Evolutionary conservation across 1,140 invertebrate genomes (phyloP).

Genomic region (Melitaea cinxia): DNA sequence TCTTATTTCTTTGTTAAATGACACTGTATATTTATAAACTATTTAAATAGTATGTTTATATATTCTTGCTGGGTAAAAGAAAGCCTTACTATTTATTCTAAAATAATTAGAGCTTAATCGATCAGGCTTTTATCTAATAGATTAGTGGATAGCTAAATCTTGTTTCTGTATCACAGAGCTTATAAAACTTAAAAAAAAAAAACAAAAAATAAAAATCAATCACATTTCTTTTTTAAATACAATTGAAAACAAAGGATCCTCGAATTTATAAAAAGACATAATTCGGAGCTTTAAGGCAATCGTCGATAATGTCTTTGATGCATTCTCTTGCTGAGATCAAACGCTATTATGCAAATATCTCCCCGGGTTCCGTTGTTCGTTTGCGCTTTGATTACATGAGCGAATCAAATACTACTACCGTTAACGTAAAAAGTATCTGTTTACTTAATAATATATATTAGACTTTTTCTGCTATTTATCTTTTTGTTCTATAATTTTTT

Average conservation of each 20-base stretch:
- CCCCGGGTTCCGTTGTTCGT: slow-evolving; percentile 8
- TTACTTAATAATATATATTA: too few relatives aligned
- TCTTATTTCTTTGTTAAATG: background rate
- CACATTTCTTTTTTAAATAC: background rate
- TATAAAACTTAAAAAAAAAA: background rate
- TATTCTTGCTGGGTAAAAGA: too few relatives aligned
- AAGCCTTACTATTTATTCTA: too few relatives aligned
- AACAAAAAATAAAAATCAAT: background rate
- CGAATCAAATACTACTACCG: slow-evolving; percentile 15
- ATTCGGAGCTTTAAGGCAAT: slow-evolving; percentile 17
- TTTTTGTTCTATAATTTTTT: too few relatives aligned
- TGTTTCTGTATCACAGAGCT: too few relatives aligned
- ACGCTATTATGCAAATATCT: slow-evolving; percentile 21
- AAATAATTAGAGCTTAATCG: too few relatives aligned
- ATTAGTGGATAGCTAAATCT: too few relatives aligned
- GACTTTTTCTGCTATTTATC: too few relatives aligned
- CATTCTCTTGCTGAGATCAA: slow-evolving; percentile 17
- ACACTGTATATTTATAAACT: background rate
- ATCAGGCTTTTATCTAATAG: too few relatives aligned
- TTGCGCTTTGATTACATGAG: slow-evolving; percentile 23
- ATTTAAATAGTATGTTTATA: too few relatives aligned
- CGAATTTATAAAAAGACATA: slow-evolving; percentile 2
- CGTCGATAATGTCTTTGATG: slow-evolving; percentile 19
- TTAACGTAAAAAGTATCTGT: background rate
- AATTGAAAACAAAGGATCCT: background rate